These are phyloP conservation scores for Galagoides demidoff DNA, from an alignment of 2,797 vertebrate genomes.

Conservation along the genomic window DNA sequence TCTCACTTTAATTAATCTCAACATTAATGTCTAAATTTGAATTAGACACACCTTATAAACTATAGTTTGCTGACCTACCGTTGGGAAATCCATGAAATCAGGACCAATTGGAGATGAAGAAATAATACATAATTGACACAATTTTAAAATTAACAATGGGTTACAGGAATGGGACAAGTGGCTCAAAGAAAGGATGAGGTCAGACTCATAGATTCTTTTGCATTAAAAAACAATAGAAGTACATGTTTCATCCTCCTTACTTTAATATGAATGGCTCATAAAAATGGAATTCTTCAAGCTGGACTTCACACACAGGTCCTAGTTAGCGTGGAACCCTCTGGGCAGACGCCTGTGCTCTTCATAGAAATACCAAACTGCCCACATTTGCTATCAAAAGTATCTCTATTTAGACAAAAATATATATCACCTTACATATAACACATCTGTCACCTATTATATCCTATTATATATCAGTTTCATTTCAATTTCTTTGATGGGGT, in stretches of 20 bases:
- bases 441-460: neutral
- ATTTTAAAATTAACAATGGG: conserved; percentile 15
- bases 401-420: neutral
- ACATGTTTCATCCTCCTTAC: neutral
- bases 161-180: neutral
- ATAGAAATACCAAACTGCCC: neutral
- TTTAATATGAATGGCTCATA: conserved; percentile 20
- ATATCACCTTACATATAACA: neutral
- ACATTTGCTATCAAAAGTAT: neutral
- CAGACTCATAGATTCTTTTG: neutral
- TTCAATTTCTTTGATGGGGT: neutral
- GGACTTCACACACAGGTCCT: neutral
- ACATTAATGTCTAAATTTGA: neutral
- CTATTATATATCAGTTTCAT: conserved; percentile 19
- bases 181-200: neutral
- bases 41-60: neutral
- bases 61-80: neutral
- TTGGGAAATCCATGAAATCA: neutral
- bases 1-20: no score
- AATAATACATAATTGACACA: conserved; percentile 17
- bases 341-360: neutral
- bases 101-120: neutral
- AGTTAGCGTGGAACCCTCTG: neutral
- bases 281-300: neutral
- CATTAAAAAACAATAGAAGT: conserved; percentile 6